Evolutionary conservation across 2,797 vertebrate species (phyloP), one percentile per base, ranked within the genome.

Genomic region (Argyrosomus regius): DNA sequence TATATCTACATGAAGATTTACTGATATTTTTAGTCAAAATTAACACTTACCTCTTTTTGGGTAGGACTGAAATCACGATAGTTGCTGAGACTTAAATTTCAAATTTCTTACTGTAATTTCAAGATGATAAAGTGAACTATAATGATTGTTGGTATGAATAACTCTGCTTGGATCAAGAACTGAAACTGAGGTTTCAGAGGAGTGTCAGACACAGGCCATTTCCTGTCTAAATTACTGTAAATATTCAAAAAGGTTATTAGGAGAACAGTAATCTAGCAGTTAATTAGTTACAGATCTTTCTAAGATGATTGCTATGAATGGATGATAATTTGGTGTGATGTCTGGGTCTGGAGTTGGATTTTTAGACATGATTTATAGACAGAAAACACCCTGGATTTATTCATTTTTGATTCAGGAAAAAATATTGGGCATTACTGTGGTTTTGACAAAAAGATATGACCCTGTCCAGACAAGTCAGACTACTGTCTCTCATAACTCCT

Each of bases 391-490:
- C 4, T 31, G 16, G 50, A 35, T 60, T 22, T 18, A n/a, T 46
- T 12, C 9, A 69, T 24, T 20, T 24, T 12, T 20, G 16, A 28
- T 53, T 58, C 58, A 11, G 10, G 2, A 35, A 57, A 39, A 39
- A 73, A 68, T 22, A 64, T 45, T 43, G 35, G n/a, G 3, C 18
- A 3, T 64, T 48, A 12, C 43, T 28, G 45, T 64, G 24, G n/a
- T 45, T 62, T 45, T 24, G 60, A 24, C 41, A 43, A 43, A 61
- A 22, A 39, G 14, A 35, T 22, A 46, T 54, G 35, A 43, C 20
- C 35, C 18, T 24, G 46, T 60, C 48, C 50, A 54, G 41, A 65
- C 28, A 4, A 48, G 24, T 60, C 63, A 71, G 50, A 49, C 46
- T 3, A 16, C 31, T 20, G 41, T 52, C 48, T 4, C 3, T 46